Evolutionary conservation across 2,113 vertebrate genomes (phyloP).

Genomic region (Rhodinocichla rosea): DNA sequence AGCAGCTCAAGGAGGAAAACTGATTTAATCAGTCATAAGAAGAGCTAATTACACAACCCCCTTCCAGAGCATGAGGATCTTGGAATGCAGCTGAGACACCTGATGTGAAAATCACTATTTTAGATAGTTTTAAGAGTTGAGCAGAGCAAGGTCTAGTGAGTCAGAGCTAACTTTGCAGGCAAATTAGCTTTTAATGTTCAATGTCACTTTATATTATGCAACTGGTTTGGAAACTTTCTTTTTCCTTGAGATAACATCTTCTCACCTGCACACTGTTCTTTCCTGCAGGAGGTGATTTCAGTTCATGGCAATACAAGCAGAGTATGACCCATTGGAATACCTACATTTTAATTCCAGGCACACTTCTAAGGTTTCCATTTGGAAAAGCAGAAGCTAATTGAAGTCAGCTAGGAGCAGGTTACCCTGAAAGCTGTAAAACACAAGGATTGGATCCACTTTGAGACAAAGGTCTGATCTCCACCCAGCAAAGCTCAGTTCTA

Average conservation of each 20-base stretch:
- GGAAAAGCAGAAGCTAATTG: not conserved
- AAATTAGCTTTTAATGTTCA: slow-evolving; percentile 18
- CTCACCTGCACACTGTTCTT: not conserved
- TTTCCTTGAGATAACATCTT: not conserved
- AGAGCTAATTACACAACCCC: not conserved
- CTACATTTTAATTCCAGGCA: not conserved
- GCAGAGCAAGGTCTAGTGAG: not conserved
- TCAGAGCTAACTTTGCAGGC: not conserved
- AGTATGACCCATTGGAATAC: not conserved
- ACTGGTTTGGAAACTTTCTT: not conserved
- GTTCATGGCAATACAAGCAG: not conserved
- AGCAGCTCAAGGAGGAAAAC: not conserved
- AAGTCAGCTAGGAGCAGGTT: not conserved
- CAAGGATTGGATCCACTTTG: not conserved
- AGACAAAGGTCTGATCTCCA: not conserved
- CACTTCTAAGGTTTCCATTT: not conserved
- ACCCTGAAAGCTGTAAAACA: not conserved
- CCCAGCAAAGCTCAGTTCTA: not conserved
- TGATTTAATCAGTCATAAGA: not conserved
- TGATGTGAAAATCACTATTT: not conserved
- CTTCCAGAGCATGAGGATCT: not conserved
- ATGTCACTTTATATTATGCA: not conserved
- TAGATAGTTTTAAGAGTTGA: not conserved
- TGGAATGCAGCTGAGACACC: not conserved
- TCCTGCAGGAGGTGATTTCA: not conserved